Evolutionary conservation across 2,888 invertebrate genomes (phyloP).

Genomic region (Acanthacorydalis orientalis): DNA sequence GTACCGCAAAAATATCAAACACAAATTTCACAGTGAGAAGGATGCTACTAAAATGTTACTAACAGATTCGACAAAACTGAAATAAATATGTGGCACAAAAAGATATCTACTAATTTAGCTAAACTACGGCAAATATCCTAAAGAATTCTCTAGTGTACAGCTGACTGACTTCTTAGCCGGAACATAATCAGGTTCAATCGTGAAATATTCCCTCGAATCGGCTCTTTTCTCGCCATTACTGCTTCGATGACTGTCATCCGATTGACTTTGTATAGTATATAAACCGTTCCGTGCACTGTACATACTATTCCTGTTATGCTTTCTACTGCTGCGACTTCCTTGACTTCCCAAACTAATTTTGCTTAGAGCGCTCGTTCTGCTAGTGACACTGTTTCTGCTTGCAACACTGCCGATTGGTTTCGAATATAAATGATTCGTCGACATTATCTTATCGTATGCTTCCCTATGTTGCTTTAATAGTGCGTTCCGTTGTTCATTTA

Average conservation of each 20-base stretch:
- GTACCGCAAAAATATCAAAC: too few relatives aligned
- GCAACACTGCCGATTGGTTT: neutral
- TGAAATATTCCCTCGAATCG: slow-evolving; percentile 9
- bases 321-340: slow-evolving; percentile 1
- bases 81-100: neutral
- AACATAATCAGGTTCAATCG: slow-evolving; percentile 9
- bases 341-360: slow-evolving; percentile 14
- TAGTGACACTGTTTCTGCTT: neutral
- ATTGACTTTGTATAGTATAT: slow-evolving; percentile 28
- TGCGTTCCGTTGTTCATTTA: slow-evolving; percentile 2
- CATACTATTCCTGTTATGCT: slow-evolving; percentile 14
- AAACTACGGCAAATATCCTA: slow-evolving; percentile 41
- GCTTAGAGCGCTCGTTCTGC: neutral
- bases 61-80: too few relatives aligned
- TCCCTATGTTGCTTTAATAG: slow-evolving; percentile 3
- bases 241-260: slow-evolving; percentile 22
- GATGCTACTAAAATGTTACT: too few relatives aligned
- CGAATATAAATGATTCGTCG: neutral
- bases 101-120: neutral
- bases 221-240: slow-evolving; percentile 15
- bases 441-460: slow-evolving; percentile 1
- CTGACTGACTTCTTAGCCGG: slow-evolving; percentile 16
- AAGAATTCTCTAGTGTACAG: slow-evolving; percentile 41
- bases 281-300: slow-evolving; percentile 26
- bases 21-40: too few relatives aligned